Base-by-base conservation (phyloP, 2,113 vertebrate species). In the Ibidorhyncha struthersii region DNA sequence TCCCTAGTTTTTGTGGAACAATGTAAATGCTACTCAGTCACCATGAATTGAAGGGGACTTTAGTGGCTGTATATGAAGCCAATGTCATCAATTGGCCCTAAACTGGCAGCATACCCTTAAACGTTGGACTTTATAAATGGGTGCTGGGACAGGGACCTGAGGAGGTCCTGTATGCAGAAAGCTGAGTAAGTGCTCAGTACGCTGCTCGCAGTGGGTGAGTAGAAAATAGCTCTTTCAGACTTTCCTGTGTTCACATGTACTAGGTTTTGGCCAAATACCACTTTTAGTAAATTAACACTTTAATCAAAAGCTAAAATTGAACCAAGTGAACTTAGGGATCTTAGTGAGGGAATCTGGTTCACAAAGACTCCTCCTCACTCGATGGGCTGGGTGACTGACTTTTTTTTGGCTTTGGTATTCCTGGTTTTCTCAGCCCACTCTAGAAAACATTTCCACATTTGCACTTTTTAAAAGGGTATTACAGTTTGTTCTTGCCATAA, bases 401-500 rank as follows among this genome's bases (percentile, higher is more conserved):
- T 32, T 22, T 16, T 1, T 65, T 32, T 43, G 82, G n/a, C 58
- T 84, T 70, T 41, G 56, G 4, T 70, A 34, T 41, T 73, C 50
- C 82, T 45, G 83, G 23, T 67, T 76, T 80, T 77, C 70, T 81
- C 50, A 91, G 69, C 69, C 72, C 58, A 8, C 23, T 69, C 27
- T 36, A 20, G 16, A 43, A 65, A 43, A 40, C 38, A 6, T 38
- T 90, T 65, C 76, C 50, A 9, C 58, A 2, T 32, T 67, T 65
- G 21, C 52, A 34, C 58, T 83, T 66, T 91, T 55, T 5, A 4
- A 47, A 40, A 93, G 89, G 86, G 8, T 66, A 41, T 82, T 94
- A 71, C 86, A 81, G 84, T 78, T 94, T 93, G 95, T 96, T 96
- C 95, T 86, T 92, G 93, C 95, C 71, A 81, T 94, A 89, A 95